These are phyloP conservation scores for Blomia tropicalis DNA, from an alignment of 2,888 invertebrate species.

Conservation along the genomic window DNA sequence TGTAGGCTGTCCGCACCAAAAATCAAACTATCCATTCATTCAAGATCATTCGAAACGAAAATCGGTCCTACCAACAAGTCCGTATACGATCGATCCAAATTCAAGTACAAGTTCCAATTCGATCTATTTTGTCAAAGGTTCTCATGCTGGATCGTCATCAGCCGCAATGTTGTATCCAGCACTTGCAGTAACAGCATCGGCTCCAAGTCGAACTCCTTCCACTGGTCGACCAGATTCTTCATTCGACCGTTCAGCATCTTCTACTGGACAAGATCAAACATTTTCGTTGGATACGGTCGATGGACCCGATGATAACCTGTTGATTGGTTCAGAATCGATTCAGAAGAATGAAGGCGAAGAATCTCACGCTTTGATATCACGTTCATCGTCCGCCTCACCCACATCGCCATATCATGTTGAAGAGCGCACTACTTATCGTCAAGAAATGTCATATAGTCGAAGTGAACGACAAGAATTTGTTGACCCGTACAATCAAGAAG, in stretches of 20 bases:
- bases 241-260: not conserved
- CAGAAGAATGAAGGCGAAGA: not conserved
- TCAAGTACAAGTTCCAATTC: conserved; percentile 5
- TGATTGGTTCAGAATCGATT: not conserved
- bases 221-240: not conserved
- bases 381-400: not conserved
- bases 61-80: conserved; percentile 1
- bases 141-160: not conserved
- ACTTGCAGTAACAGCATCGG: not conserved
- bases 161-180: not conserved
- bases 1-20: conserved; percentile 1
- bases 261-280: not conserved
- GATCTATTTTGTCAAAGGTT: conserved; percentile 2
- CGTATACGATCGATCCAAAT: conserved; percentile 7
- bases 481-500: not conserved
- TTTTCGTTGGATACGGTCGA: conserved; percentile 6
- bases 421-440: not conserved
- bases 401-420: not conserved
- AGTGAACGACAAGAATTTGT: not conserved
- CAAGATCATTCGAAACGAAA: not conserved
- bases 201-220: not conserved
- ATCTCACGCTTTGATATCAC: not conserved
- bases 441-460: not conserved
- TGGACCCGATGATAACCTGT: not conserved
- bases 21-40: not conserved